These are phyloP conservation scores for Macaca nemestrina DNA, from an alignment of 2,113 vertebrate species.

Conservation along the genomic window DNA sequence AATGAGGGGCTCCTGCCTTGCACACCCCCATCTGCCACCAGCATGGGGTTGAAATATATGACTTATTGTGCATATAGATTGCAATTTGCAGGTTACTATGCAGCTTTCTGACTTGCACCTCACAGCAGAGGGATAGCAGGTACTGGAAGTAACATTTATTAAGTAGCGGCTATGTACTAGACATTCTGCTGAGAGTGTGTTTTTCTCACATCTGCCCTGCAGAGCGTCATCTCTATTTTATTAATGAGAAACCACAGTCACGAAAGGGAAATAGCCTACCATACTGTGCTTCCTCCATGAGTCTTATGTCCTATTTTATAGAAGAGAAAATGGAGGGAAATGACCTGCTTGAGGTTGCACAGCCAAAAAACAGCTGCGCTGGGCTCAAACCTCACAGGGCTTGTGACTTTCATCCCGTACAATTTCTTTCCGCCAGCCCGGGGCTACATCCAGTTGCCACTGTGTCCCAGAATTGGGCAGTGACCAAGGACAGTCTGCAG, in stretches of 20 bases:
- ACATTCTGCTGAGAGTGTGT: not conserved
- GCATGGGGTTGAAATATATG: not conserved
- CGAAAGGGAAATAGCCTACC: not conserved
- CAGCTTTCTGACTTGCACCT: not conserved
- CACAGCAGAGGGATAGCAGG: not conserved
- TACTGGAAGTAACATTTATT: not conserved
- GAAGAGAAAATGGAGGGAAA: not conserved
- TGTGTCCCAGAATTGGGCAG: not conserved
- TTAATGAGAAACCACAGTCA: not conserved
- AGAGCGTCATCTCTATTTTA: not conserved
- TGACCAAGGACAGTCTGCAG: not conserved
- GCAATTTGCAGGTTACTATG: not conserved
- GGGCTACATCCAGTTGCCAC: not conserved
- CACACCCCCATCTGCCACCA: not conserved
- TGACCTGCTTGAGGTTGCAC: not conserved
- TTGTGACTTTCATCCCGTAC: not conserved
- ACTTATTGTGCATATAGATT: not conserved
- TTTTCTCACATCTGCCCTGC: not conserved
- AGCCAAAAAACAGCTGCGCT: not conserved
- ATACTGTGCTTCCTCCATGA: not conserved
- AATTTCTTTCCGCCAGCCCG: not conserved
- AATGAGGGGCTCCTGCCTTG: not conserved
- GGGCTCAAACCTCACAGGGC: not conserved
- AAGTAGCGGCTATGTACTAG: not conserved
- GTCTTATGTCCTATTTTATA: not conserved